phyloP scores from a whole-genome alignment of 2,888 invertebrate species.

The Leptothorax acervorum region DNA sequence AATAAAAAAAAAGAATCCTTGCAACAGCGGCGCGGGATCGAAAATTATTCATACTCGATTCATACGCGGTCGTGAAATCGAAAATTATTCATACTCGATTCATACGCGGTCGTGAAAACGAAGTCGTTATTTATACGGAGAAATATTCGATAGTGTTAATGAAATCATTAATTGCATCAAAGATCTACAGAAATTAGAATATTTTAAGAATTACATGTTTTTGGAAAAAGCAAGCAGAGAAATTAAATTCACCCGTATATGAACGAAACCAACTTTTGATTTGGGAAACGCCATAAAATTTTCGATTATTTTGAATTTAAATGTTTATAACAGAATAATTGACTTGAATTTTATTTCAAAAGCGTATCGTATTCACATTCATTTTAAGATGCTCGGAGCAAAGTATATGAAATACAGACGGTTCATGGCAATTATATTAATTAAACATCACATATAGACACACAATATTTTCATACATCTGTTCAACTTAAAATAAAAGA shows the following conservation, averaged over 20 bases:
- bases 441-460: no score
- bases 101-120: background rate
- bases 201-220: background rate
- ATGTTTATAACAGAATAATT: no score
- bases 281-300: no score
- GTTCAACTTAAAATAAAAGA: background rate
- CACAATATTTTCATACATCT: background rate
- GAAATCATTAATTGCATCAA: background rate
- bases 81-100: constrained; percentile 8
- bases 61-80: background rate
- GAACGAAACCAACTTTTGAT: no score
- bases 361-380: background rate
- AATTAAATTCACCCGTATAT: background rate
- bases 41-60: background rate
- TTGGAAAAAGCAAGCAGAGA: background rate
- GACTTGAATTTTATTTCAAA: no score
- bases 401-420: no score
- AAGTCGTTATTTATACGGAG: background rate
- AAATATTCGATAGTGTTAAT: background rate
- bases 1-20: constrained; percentile 53
- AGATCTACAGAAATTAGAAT: background rate
- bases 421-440: no score
- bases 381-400: background rate
- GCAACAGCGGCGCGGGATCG: constrained; percentile 14
- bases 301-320: no score